Conservation (phyloP, 2,888 invertebrate genomes). For the Mythimna impura region DNA sequence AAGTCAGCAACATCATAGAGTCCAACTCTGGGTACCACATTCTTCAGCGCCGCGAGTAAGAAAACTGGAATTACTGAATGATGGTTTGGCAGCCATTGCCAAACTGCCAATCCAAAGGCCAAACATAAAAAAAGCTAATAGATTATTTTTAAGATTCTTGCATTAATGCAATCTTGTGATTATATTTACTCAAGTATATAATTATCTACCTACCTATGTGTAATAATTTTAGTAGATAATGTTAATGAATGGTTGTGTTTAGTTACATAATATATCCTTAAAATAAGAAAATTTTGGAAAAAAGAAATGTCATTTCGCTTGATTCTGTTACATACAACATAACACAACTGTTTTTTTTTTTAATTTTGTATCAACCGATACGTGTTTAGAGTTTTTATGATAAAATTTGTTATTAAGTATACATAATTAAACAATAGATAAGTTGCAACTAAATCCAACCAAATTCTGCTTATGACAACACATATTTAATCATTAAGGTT, state of each 20-base stretch:
- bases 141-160: constrained; percentile 8
- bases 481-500: too few relatives aligned
- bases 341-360: too few relatives aligned
- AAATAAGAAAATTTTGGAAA: neutral
- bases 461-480: too few relatives aligned
- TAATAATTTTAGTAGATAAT: neutral
- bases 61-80: neutral
- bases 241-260: neutral
- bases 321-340: too few relatives aligned
- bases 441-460: too few relatives aligned
- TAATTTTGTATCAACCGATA: too few relatives aligned
- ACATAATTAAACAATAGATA: too few relatives aligned
- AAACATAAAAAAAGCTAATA: neutral
- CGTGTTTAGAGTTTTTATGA: too few relatives aligned
- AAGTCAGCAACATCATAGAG: constrained; percentile 9
- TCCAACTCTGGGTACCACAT: constrained; percentile 20
- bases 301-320: too few relatives aligned
- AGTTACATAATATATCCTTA: neutral
- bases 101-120: neutral
- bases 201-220: neutral
- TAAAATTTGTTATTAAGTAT: too few relatives aligned
- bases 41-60: constrained; percentile 27
- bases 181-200: neutral
- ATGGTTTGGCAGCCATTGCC: neutral
- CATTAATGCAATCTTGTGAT: neutral